Evolutionary conservation across 2,888 invertebrate genomes (phyloP).

Genomic region (Willowsia nigromaculata): DNA sequence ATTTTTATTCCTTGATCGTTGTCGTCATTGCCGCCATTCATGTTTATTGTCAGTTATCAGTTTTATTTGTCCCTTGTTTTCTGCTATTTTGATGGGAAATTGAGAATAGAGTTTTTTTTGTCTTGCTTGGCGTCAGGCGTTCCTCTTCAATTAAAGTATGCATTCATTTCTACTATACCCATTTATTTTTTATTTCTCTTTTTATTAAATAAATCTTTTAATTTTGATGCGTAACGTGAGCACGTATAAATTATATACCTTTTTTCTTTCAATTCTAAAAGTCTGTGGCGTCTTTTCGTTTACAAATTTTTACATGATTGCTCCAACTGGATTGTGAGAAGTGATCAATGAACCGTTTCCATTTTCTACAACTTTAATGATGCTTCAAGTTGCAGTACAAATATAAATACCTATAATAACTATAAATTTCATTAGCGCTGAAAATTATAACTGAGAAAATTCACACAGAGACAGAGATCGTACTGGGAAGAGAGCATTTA

Average conservation of each 20-base stretch:
- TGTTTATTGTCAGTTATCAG: conserved; percentile 34
- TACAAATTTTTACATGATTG: not conserved
- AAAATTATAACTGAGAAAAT: conserved; percentile 2
- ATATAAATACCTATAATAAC: not conserved
- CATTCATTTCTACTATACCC: not conserved
- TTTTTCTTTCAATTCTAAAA: not conserved
- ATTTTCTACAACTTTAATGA: not conserved
- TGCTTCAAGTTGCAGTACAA: not conserved
- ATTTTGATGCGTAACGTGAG: conserved; percentile 59
- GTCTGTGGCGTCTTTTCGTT: not conserved
- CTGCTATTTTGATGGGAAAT: not conserved
- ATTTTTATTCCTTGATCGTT: conserved; percentile 59
- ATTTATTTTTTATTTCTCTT: not conserved
- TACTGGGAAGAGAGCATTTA: not conserved
- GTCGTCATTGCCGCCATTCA: conserved; percentile 40
- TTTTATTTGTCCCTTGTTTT: conserved; percentile 36
- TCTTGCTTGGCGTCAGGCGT: conserved; percentile 62
- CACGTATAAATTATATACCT: conserved; percentile 11
- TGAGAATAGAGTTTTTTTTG: conserved; percentile 28
- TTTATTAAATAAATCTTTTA: conserved; percentile 37
- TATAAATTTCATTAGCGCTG: not conserved
- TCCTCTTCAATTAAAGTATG: not conserved
- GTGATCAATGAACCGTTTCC: not conserved
- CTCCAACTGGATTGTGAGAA: not conserved
- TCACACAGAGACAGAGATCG: not conserved